Evolutionary conservation across 2,113 vertebrate genomes (phyloP).

Genomic region (Fulica atra): DNA sequence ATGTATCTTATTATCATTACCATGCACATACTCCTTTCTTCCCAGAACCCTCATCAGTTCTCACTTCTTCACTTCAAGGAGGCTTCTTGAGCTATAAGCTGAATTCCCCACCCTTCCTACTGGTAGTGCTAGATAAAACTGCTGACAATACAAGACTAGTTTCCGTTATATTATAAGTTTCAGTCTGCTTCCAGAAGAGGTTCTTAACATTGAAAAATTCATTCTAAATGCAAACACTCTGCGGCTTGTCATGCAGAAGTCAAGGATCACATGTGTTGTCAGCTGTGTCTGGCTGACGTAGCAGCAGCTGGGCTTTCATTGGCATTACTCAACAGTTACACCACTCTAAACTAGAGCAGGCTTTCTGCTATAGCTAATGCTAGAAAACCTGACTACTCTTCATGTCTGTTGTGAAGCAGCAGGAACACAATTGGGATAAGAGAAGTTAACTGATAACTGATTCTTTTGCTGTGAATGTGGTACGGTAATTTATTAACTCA

Average conservation of each 20-base stretch:
- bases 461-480: neutral
- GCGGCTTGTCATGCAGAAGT: neutral
- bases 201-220: rapidly evolving
- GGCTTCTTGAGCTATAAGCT: neutral
- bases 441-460: neutral
- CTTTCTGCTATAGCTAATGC: neutral
- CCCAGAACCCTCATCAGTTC: neutral
- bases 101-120: neutral
- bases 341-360: neutral
- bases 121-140: neutral
- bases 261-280: neutral
- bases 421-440: neutral
- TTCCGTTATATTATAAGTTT: neutral
- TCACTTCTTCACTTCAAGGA: neutral
- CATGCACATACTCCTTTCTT: neutral
- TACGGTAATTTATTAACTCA: neutral
- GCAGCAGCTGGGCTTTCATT: neutral
- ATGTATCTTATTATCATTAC: constrained; percentile 17
- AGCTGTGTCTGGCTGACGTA: neutral
- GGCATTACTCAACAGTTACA: neutral
- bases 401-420: neutral
- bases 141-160: neutral
- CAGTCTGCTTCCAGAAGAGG: neutral
- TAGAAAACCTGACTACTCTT: neutral
- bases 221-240: neutral